Base-by-base conservation (phyloP, 2,113 vertebrate genomes). In the Pituophis catenifer region DNA sequence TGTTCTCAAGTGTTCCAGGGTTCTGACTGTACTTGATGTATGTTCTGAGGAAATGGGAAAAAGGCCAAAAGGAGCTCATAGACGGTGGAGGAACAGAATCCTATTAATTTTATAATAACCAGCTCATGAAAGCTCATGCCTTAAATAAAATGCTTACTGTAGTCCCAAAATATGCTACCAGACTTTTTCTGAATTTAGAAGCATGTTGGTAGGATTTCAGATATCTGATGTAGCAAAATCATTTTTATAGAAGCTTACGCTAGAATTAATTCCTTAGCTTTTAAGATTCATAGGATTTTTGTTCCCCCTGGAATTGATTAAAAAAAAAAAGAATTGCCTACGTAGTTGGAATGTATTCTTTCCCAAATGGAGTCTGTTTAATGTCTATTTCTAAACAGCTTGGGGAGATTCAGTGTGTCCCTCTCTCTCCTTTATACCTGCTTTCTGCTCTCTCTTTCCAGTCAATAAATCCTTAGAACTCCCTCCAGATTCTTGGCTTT, bases 401-500 rank as follows among this genome's bases (percentile, higher is more conserved):
- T 21, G 62, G 52, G 88, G 62, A 81, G 53, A 89, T 55, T 88
- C 23, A 89, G 53, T 54, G n/a, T 57, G 24, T 3, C 24, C 75
- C 75, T 12, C 62, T 26, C 0, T 13, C 38, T 5, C 44, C 15
- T 24, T n/a, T 2, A 26, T 38, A 21, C 33, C 17, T 81, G 17
- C n/a, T 81, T 81, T 19, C 23, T 7, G 23, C 9, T 52, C 59
- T 57, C 23, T 81, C 24, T 87, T 86, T 50, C 85, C 33, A 29
- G 38, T 58, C 29, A 23, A 3, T 89, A n/a, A 89, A 89, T 48
- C 38, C 54, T 81, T 44, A 57, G 8, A 58, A 57, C 53, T 89
- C 50, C 88, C 88, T 92, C n/a, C 24, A n/a, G 92, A 85, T 58
- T 89, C 44, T 48, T 55, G 62, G 52, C 13, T 57, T 92, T 92